Evolutionary conservation across 2,888 invertebrate genomes (phyloP), one percentile per base, ranked within the genome.

Genomic region (Sylvicola cinctus): DNA sequence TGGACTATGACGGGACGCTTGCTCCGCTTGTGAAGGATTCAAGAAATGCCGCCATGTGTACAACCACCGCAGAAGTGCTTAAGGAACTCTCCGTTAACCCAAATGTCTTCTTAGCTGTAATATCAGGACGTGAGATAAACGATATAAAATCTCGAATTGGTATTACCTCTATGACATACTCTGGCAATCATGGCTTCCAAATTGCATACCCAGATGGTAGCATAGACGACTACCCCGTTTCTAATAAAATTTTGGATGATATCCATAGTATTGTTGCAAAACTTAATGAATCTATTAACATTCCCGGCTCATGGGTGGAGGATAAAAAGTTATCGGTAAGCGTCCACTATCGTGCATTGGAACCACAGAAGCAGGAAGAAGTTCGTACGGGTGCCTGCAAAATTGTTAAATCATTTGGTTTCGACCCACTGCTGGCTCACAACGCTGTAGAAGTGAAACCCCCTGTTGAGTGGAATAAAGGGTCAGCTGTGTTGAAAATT

Each of bases 121-220:
- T 87, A 32, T 85, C 85, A 1, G 87, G 85, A 3, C 64, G 87
- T 38, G 81, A 79, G 48, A 85, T 85, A 3, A 73, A 81, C 45
- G 85, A 85, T 51, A 84, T 87, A 1, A 84, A 80, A 49, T 66
- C 77, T 44, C 87, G 85, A 85, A 87, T 87, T 32, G 85, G 84
- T 12, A 85, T 87, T 40, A 83, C 84, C 44, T 81, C 83, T 38
- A 81, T 87, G 38, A 87, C 87, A 0, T 87, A 87, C 50, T 87
- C 87, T 1, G 87, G 87, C 25, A 85, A 79, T 55, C 85, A 87
- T 49, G 87, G 85, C 1, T 53, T 87, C 39, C 85, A 87, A 60
- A 85, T 87, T 47, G 55, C 85, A 10, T 87, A 87, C 53, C 84
- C 87, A 0, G 87, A 87, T 48, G 85, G 85, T 36, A 84, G 80